Base-by-base conservation (phyloP, 1,140 invertebrate species). In the Zaprionus tsacasi region DNA sequence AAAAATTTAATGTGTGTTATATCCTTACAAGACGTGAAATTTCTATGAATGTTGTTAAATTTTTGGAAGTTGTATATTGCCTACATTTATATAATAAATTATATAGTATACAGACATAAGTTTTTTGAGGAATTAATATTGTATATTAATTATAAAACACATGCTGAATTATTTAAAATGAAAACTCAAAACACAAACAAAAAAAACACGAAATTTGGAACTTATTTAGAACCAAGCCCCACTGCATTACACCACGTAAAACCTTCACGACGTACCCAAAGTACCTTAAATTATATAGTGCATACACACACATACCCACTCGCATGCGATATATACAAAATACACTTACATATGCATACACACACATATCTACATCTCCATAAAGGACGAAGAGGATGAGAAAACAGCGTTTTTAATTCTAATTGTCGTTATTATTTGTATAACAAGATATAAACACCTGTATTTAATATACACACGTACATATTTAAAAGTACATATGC, bases 231-330 rank as follows among this genome's bases (percentile, higher is more conserved):
- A 54, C 74, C 70, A 50, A 61, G 63, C 33, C 71, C 74, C 67
- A 48, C 30, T 17, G 35, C 30, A 30, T 66, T 66, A 63, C 30
- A 70, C 70, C 60, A 50, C 30, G 65, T 56, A 55, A 65, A 88
- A 79, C 78, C 83, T 71, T 79, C 70, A 87, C 76, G 63, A 83
- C 70, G 83, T 82, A 87, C 78, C 82, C 83, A 79, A 82, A 79
- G 83, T 87, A 87, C 82, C 82, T 87, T 67, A 82, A 88, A 82
- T 65, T 68, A 72, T 68, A 57, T 67, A 85, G 17, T 56, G 72
- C 68, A 77, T 72, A 65, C 36, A 68, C 61, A 77, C 7, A 65
- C 27, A 68, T 43, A 50, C 17, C 64, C 36, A 52, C 21, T 30
- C 27, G n/a, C 35, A 64, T 27, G 2, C 4, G 12, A 13, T 13